Percentiles rank a stretch among this genome's conserved stretches.
Evolutionary conservation across 1,140 invertebrate species (phyloP).

Genomic region (Drosophila azteca): DNA sequence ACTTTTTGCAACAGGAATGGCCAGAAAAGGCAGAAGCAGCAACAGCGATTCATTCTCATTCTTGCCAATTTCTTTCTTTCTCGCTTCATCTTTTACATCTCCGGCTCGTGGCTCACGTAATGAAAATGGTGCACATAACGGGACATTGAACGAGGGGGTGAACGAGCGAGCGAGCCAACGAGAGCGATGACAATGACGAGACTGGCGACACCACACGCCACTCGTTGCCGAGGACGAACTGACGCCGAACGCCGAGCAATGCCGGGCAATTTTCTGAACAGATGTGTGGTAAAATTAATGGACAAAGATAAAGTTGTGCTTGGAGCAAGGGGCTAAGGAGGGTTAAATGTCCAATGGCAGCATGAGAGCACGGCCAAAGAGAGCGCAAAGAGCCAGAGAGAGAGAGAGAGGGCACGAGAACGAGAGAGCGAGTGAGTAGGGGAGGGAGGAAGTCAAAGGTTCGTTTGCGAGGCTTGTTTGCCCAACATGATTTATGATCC

Average conservation of each 20-base stretch:
- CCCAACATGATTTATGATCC: constrained; percentile 61
- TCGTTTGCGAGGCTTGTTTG: constrained; percentile 43
- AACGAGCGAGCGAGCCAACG: not conserved
- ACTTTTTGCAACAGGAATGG: too few species aligned
- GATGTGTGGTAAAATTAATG: constrained; percentile 82
- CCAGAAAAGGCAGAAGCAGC: constrained; percentile 22
- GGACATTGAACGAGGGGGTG: not conserved
- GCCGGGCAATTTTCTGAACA: constrained; percentile 80
- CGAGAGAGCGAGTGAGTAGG: constrained; percentile 3
- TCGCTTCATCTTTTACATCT: constrained; percentile 17
- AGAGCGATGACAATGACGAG: constrained; percentile 5
- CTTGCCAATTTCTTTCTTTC: constrained; percentile 11
- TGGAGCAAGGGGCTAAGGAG: constrained; percentile 52
- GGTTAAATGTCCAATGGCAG: constrained; percentile 45
- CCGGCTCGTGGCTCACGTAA: constrained; percentile 57
- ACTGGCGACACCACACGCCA: constrained; percentile 9
- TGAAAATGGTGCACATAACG: constrained; percentile 73
- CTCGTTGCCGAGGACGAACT: constrained; percentile 54
- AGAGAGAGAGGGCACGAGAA: not conserved
- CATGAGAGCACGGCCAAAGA: constrained; percentile 11
- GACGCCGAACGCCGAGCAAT: constrained; percentile 67
- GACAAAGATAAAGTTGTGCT: constrained; percentile 72
- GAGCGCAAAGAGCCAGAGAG: not conserved
- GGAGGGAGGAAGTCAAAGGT: constrained; percentile 14
- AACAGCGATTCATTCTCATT: constrained; percentile 55